Base-by-base conservation (phyloP, 2,888 invertebrate genomes). In the Graphium colonna region DNA sequence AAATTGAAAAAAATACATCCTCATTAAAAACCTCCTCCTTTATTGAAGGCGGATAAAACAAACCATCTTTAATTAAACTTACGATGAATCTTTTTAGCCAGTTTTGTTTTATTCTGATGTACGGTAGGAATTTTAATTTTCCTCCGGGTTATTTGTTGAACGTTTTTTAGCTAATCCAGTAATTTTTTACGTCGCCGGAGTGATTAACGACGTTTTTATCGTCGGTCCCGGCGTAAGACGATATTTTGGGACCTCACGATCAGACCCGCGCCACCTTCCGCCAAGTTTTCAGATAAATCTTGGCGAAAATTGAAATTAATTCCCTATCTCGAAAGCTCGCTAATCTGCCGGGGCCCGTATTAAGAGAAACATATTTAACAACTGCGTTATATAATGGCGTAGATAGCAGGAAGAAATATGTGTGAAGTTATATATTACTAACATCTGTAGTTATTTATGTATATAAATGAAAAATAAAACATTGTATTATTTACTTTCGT, bases 171-270 rank as follows among this genome's bases (percentile, higher is more conserved):
- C 31, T 49, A 44, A 54, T 45, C 49, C 40, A 28, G 18, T 40
- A 49, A 54, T 49, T 39, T 40, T 12, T 57, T 50, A 55, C 52
- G 58, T 60, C 57, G 52, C 44, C 47, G 36, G 57, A 33, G 51
- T 68, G 68, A 77, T 76, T 77, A 74, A 75, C 67, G 68, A 59
- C 53, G 54, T 61, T 67, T 68, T 77, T 77, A 77, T 75, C 75
- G 65, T 63, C 64, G 67, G 67, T 72, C 31, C 69, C 65, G 65
- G 67, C 63, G 66, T 63, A 53, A 10, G 64, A 64, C 67, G 60
- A 71, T 73, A 71, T 73, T 74, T 75, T 65, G 49, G 40, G 49
- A 33, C 47, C 45, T 49, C 43, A 48, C 44, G 31, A 38, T 38
- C n/a, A 16, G 39, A 28, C 26, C 16, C 38, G 33, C 49, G 48